These are phyloP conservation scores for Xylocampa areola DNA, from an alignment of 2,888 invertebrate genomes.

Conservation along the genomic window DNA sequence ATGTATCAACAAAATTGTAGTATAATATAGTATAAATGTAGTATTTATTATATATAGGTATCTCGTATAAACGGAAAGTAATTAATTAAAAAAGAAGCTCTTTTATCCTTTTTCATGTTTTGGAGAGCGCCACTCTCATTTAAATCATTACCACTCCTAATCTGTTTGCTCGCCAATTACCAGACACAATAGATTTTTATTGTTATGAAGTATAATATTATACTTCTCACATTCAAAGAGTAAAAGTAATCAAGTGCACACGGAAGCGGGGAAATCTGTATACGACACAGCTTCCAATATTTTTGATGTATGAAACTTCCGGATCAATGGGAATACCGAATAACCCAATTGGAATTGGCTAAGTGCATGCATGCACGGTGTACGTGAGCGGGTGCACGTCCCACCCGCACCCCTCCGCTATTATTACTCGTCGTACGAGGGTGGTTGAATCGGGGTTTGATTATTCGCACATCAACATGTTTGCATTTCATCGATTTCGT, in stretches of 20 bases:
- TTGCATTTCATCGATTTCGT: constrained; percentile 85
- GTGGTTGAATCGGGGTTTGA: constrained; percentile 82
- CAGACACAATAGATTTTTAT: too few species aligned
- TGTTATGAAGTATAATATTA: too few species aligned
- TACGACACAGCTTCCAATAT: constrained; percentile 31
- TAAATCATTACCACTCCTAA: constrained; percentile 21
- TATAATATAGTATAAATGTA: too few species aligned
- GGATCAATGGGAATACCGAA: constrained; percentile 53
- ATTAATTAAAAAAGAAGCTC: constrained; percentile 2
- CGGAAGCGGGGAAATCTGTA: constrained; percentile 3
- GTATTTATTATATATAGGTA: too few species aligned
- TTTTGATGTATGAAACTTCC: constrained; percentile 40
- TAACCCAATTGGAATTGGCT: constrained; percentile 67
- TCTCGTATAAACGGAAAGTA: too few species aligned
- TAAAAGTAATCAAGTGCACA: constrained; percentile 6
- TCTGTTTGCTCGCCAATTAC: too few species aligned
- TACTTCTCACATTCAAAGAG: too few species aligned
- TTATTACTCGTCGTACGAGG: constrained; percentile 78
- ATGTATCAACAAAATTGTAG: too few species aligned
- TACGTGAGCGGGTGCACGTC: constrained; percentile 76
- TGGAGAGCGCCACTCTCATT: constrained; percentile 8
- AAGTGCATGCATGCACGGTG: constrained; percentile 68
- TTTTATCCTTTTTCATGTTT: background rate
- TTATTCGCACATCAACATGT: constrained; percentile 87
- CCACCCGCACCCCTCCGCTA: constrained; percentile 73